Percentiles rank a stretch among this genome's conserved stretches.
These are phyloP conservation scores for Oreocharis arfaki DNA, from an alignment of 2,113 vertebrate genomes.

Conservation along the genomic window DNA sequence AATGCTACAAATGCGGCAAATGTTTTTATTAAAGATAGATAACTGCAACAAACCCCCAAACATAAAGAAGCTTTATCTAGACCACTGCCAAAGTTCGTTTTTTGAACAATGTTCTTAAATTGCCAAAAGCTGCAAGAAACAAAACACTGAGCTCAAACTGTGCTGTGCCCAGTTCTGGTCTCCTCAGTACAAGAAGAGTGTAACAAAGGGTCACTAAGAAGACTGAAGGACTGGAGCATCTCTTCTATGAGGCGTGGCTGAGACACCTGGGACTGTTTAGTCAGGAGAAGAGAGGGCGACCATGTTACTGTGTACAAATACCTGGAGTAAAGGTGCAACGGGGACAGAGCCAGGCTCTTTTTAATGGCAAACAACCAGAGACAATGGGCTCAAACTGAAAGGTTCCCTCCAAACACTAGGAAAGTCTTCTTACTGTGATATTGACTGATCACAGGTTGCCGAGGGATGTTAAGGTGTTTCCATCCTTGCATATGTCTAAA, in stretches of 20 bases:
- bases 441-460: background rate
- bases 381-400: background rate
- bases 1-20: slow-evolving; percentile 1
- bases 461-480: background rate
- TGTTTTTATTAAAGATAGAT: slow-evolving; percentile 28
- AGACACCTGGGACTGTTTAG: background rate
- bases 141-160: background rate
- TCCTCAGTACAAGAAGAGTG: background rate
- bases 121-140: background rate
- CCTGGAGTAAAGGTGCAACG: background rate
- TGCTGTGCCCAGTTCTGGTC: background rate
- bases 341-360: background rate
- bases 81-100: background rate
- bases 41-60: background rate
- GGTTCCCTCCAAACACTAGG: background rate
- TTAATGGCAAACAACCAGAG: background rate
- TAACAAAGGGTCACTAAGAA: background rate
- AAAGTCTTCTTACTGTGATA: background rate
- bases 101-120: background rate
- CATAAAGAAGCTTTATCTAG: background rate
- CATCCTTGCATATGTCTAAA: background rate
- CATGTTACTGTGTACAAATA: background rate
- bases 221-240: background rate
- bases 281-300: background rate
- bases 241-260: background rate